Evolutionary conservation across 2,888 invertebrate genomes (phyloP), one percentile per base, ranked within the genome.

Genomic region (Microctonus aethiopoides): DNA sequence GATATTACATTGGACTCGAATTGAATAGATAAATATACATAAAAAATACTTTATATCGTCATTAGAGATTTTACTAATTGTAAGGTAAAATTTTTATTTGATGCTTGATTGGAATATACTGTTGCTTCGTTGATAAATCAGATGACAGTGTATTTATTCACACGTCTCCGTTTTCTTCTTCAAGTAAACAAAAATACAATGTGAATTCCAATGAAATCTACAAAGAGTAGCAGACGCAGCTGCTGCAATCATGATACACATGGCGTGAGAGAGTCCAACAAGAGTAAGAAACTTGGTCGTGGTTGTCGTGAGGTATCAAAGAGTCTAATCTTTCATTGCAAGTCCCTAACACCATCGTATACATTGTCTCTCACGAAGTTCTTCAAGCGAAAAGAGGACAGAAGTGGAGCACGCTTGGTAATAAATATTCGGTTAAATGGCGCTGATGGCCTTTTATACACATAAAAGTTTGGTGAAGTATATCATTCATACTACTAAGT

Each of bases 81-180:
- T 10, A n/a, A n/a, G n/a, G n/a, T n/a, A n/a, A n/a, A n/a, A 13
- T 13, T 39, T 3, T n/a, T n/a, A 26, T 46, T 46, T n/a, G n/a
- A n/a, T n/a, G n/a, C n/a, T 41, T n/a, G n/a, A 26, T 39, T 26
- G 3, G 13, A 24, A 46, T 61, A 74, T 72, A 66, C 67, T 77
- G 78, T 72, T 77, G 74, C 70, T 75, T 74, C 76, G 75, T 74
- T 77, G 74, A 75, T 76, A 78, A 77, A 79, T 79, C 75, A 80
- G 80, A 84, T 86, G 84, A 86, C 84, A 83, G 86, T 84, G 85
- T 82, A 85, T 86, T 83, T 84, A 86, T 86, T 84, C 85, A 80
- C 76, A 65, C 67, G 69, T 79, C 77, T 74, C 69, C 57, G 62
- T 72, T 68, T 69, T 64, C 61, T 64, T 62, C 51, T 60, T 32